These are phyloP conservation scores for Masticophis lateralis DNA, from an alignment of 2,797 vertebrate species.

Conservation along the genomic window DNA sequence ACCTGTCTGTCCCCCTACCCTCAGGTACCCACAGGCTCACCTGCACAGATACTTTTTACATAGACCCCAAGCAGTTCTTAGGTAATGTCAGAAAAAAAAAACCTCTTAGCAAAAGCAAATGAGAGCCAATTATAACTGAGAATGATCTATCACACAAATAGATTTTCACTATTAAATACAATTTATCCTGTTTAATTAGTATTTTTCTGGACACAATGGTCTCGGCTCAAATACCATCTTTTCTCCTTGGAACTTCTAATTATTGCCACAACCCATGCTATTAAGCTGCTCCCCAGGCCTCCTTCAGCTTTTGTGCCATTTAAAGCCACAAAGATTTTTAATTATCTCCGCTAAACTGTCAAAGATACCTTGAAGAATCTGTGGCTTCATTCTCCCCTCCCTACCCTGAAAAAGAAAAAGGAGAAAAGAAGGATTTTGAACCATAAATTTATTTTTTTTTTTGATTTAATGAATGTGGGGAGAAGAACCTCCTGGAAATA, in stretches of 20 bases:
- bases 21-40: not conserved
- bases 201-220: slow-evolving; percentile 77
- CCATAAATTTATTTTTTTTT: slow-evolving; percentile 71
- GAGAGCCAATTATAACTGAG: slow-evolving; percentile 74
- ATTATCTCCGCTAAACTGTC: slow-evolving; percentile 75
- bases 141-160: slow-evolving; percentile 64
- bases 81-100: slow-evolving; percentile 55
- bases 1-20: not conserved
- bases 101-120: slow-evolving; percentile 67
- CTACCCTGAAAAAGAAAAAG: slow-evolving; percentile 46
- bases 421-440: slow-evolving; percentile 72
- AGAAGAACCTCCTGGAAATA: slow-evolving; percentile 79
- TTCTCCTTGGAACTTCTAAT: slow-evolving; percentile 74
- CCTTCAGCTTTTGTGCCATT: slow-evolving; percentile 66
- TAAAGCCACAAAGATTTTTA: slow-evolving; percentile 74
- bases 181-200: slow-evolving; percentile 79
- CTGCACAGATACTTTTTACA: not conserved
- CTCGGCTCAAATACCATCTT: slow-evolving; percentile 66
- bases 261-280: slow-evolving; percentile 69
- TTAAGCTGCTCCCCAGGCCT: slow-evolving; percentile 51
- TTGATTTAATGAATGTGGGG: slow-evolving; percentile 63
- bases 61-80: slow-evolving; percentile 53
- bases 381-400: slow-evolving; percentile 75
- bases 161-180: slow-evolving; percentile 75
- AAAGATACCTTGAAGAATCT: slow-evolving; percentile 78